Evolutionary conservation across 2,888 invertebrate genomes (phyloP).

Genomic region (Limenitis camilla): DNA sequence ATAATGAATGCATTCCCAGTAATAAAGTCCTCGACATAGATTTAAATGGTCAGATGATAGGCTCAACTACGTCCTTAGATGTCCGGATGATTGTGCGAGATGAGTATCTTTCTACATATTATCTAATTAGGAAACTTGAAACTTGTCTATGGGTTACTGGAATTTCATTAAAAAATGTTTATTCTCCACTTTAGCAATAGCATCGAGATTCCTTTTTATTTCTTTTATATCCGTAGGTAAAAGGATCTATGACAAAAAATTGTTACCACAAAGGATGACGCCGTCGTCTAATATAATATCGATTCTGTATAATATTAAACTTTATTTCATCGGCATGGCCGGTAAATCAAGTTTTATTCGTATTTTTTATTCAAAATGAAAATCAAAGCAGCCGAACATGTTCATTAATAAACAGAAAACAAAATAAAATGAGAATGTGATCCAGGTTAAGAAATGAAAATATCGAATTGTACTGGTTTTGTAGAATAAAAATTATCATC

Average conservation of each 20-base stretch:
- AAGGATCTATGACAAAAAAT: not conserved
- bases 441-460: no score
- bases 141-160: constrained; percentile 2
- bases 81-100: constrained; percentile 11
- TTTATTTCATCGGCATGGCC: constrained; percentile 5
- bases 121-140: constrained; percentile 20
- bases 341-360: constrained; percentile 14
- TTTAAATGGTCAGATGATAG: constrained; percentile 30
- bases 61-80: constrained; percentile 18
- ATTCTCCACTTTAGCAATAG: not conserved
- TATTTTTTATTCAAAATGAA: no score
- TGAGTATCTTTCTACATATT: constrained; percentile 13
- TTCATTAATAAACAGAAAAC: no score
- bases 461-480: no score
- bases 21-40: constrained; percentile 25
- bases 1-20: constrained; percentile 38
- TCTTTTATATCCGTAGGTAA: no score
- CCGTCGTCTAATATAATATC: constrained; percentile 5
- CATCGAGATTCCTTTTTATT: no score
- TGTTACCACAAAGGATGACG: not conserved
- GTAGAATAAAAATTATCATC: not conserved
- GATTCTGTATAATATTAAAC: constrained; percentile 10
- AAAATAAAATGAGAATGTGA: no score
- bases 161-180: constrained; percentile 3
- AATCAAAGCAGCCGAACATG: no score